Evolutionary conservation across 2,888 invertebrate genomes (phyloP), one percentile per base, ranked within the genome.

Genomic region (Pachliopta kotzebuea): DNA sequence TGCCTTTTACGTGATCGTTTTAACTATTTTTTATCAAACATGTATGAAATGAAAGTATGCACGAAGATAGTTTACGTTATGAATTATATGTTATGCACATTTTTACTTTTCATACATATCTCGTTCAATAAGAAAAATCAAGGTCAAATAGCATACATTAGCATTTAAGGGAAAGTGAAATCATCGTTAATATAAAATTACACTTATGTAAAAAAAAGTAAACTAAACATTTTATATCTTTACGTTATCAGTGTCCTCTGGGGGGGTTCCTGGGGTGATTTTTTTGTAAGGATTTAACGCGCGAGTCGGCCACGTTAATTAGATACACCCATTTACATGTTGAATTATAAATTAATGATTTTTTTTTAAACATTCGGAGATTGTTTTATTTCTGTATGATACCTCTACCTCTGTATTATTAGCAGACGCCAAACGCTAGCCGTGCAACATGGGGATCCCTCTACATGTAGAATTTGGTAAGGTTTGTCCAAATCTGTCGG

Each of bases 281-380:
- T 55, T 58, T 60, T 59, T 59, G 65, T 62, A 62, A 53, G 31
- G 20, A 45, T 17, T n/a, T n/a, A 54, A 29, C 54, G 7, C 53
- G 65, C 61, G 17, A 52, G 20, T 45, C 45, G n/a, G 50, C 37
- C 61, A 58, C 54, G 17, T 57, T 61, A 49, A 62, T 6, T 52
- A 57, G 29, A 60, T 50, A 26, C 72, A 72, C 74, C 76, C 74
- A 73, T 68, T 74, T 45, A 77, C 74, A 59, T 71, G 76, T 71
- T 78, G 71, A 75, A 74, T 74, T 70, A 70, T 72, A 75, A 73
- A 72, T 77, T 66, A 74, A 79, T 78, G 73, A 72, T 74, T 78
- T 79, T 74, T 78, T 79, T 78, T 77, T 72, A 72, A 76, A 70
- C 71, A 76, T 71, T 74, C 72, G 4, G 62, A 31, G 7, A 21